A percentile compares a stretch with the other conserved stretches of the same genome.
These are phyloP conservation scores for Probaryconus sp. DNA, from an alignment of 1,140 invertebrate genomes.

Conservation along the genomic window DNA sequence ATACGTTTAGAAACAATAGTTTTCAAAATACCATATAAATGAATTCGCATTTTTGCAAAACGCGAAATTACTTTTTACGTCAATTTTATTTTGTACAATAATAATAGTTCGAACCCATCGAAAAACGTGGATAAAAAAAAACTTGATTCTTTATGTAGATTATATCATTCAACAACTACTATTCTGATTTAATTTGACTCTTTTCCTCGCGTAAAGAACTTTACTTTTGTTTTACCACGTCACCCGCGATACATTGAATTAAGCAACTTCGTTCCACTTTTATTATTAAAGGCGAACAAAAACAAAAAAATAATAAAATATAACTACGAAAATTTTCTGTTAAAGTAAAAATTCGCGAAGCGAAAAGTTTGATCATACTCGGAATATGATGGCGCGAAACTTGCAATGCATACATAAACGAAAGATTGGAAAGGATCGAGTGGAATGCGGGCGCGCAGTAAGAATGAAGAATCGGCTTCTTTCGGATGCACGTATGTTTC, in stretches of 20 bases:
- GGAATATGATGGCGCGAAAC: slow-evolving; percentile 44
- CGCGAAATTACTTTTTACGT: too few species aligned
- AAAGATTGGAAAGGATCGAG: slow-evolving; percentile 58
- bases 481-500: slow-evolving; percentile 56
- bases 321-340: slow-evolving; percentile 47
- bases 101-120: too few species aligned
- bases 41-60: too few species aligned
- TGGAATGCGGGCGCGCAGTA: slow-evolving; percentile 38
- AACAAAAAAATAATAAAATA: too few species aligned
- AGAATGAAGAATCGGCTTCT: slow-evolving; percentile 56
- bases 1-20: too few species aligned
- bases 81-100: too few species aligned
- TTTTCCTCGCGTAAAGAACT: neutral
- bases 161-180: neutral
- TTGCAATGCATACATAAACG: slow-evolving; percentile 58
- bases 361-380: slow-evolving; percentile 56
- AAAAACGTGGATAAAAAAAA: too few species aligned
- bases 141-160: too few species aligned
- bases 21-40: too few species aligned
- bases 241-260: slow-evolving; percentile 19
- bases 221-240: slow-evolving; percentile 5
- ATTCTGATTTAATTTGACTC: neutral
- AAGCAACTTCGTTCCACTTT: slow-evolving; percentile 9
- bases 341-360: slow-evolving; percentile 39
- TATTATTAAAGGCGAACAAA: slow-evolving; percentile 17